Percentiles rank a stretch among this genome's conserved stretches.
These are phyloP conservation scores for Notechis scutatus DNA, from an alignment of 2,113 vertebrate species.

Conservation along the genomic window DNA sequence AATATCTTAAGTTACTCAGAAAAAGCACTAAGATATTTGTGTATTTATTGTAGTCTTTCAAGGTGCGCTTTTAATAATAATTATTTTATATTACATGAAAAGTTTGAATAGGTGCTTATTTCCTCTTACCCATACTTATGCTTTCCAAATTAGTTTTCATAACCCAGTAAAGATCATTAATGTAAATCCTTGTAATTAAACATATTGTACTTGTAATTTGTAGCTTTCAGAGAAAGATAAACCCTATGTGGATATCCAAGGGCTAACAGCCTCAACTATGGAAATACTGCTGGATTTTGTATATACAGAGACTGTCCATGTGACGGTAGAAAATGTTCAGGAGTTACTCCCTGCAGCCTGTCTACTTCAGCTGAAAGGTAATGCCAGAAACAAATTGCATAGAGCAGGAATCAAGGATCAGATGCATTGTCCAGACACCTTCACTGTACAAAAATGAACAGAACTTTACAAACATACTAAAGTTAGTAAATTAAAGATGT, in stretches of 20 bases:
- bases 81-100: neutral
- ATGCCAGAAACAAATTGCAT: neutral
- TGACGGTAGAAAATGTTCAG: conserved; percentile 97
- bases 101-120: neutral
- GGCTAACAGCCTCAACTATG: conserved; percentile 95
- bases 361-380: conserved; percentile 97
- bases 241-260: conserved; percentile 96
- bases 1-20: neutral
- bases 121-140: neutral
- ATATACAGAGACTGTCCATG: conserved; percentile 95
- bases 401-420: neutral
- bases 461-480: neutral
- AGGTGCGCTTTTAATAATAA: neutral
- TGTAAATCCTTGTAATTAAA: conserved; percentile 24
- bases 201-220: conserved; percentile 31
- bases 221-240: conserved; percentile 97
- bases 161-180: conserved; percentile 12
- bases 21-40: neutral
- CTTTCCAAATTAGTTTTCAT: neutral
- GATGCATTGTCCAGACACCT: neutral
- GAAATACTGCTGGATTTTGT: conserved; percentile 98
- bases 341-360: conserved; percentile 95
- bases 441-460: neutral
- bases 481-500: neutral
- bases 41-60: neutral